phyloP scores from a whole-genome alignment of 2,113 vertebrate species.

The Isichthys henryi region DNA sequence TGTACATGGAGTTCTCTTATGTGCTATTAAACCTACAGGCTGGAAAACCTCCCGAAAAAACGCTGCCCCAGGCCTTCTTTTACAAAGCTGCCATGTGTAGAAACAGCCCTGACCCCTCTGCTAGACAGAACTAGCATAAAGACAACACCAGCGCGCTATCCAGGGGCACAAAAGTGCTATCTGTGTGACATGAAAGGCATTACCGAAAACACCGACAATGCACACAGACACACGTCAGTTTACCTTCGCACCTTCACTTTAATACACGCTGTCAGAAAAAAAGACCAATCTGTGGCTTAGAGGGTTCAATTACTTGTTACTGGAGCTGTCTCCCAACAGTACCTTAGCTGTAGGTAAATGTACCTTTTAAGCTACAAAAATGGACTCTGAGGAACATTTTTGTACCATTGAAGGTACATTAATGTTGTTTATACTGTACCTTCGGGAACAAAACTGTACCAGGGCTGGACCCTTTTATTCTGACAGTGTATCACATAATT shows the following conservation, averaged over 20 bases:
- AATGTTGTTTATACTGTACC: neutral
- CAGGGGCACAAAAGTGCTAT: neutral
- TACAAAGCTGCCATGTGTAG: neutral
- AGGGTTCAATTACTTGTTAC: neutral
- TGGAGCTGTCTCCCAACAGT: neutral
- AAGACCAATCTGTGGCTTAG: neutral
- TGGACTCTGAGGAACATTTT: neutral
- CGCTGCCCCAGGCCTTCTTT: neutral
- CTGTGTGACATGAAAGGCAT: neutral
- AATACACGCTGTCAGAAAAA: neutral
- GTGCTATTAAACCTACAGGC: conserved; percentile 19
- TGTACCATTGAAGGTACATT: neutral
- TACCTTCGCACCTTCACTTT: neutral
- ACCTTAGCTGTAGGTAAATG: neutral
- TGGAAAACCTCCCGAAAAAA: neutral
- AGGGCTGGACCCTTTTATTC: neutral
- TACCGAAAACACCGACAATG: neutral
- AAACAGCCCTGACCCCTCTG: neutral
- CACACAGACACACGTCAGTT: neutral
- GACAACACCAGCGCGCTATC: neutral
- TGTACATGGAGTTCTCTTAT: conserved; percentile 14
- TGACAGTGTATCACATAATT: neutral
- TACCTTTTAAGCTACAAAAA: neutral
- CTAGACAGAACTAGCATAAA: neutral
- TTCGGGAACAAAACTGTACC: neutral